Evolutionary conservation across 2,113 vertebrate genomes (phyloP).

Genomic region (Otocyon megalotis): DNA sequence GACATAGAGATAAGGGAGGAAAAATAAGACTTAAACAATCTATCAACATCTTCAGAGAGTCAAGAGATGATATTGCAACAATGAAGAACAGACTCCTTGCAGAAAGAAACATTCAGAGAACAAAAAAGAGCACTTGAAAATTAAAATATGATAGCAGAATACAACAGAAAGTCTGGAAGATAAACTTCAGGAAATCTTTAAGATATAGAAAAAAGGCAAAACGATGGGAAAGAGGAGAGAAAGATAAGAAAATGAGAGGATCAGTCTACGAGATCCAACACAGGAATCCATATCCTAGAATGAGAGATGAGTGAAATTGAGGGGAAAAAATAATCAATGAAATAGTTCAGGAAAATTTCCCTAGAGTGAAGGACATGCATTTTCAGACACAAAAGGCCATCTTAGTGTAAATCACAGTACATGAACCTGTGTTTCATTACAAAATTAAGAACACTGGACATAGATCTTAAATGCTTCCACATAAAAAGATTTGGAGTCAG

Average conservation of each 20-base stretch:
- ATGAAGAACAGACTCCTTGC: constrained; percentile 6
- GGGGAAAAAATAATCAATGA: not conserved
- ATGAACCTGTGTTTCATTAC: constrained; percentile 1
- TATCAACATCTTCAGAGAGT: not conserved
- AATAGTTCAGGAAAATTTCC: constrained; percentile 6
- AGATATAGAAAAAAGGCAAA: constrained; percentile 24
- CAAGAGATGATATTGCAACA: not conserved
- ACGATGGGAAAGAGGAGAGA: not conserved
- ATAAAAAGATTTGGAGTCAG: not conserved
- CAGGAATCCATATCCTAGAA: not conserved
- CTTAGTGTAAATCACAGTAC: not conserved
- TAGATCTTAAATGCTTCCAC: not conserved
- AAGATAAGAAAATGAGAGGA: constrained; percentile 32
- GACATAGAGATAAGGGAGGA: not conserved
- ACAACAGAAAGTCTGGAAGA: not conserved
- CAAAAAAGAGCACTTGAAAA: not conserved
- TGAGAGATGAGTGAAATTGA: not conserved
- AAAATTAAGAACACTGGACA: not conserved
- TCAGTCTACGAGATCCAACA: not conserved
- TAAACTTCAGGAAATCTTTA: constrained; percentile 29
- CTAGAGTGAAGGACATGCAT: not conserved
- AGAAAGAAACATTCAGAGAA: constrained; percentile 30
- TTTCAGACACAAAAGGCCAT: constrained; percentile 6
- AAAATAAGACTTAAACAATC: not conserved
- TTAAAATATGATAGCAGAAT: constrained; percentile 15